Evolutionary conservation across 1,140 invertebrate species (phyloP).

Genomic region (Drosophila sp.): DNA sequence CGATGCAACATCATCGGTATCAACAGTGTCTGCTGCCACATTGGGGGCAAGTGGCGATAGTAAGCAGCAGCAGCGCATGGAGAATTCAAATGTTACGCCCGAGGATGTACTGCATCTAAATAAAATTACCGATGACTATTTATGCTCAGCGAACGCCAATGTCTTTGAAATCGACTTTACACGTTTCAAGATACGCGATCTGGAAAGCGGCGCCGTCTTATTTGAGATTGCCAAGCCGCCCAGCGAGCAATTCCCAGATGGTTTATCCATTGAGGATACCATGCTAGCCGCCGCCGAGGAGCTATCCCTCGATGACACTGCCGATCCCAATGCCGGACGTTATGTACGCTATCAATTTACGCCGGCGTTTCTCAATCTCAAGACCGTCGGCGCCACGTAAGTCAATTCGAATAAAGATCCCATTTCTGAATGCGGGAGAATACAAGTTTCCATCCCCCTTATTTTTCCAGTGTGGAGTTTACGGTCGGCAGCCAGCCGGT

Average conservation of each 20-base stretch:
- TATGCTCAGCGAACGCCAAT: slow-evolving; percentile 97
- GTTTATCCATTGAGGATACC: slow-evolving; percentile 86
- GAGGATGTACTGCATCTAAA: slow-evolving; percentile 88
- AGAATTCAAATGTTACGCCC: slow-evolving; percentile 85
- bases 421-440: too few species aligned
- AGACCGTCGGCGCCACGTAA: slow-evolving; percentile 97
- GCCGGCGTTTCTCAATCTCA: slow-evolving; percentile 96
- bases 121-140: slow-evolving; percentile 90
- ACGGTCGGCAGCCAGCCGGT: slow-evolving; percentile 96
- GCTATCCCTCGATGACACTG: slow-evolving; percentile 82
- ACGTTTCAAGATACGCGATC: slow-evolving; percentile 97
- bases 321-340: slow-evolving; percentile 95
- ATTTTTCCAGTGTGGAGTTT: slow-evolving; percentile 95
- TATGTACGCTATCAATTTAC: slow-evolving; percentile 99
- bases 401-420: not conserved
- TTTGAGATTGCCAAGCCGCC: slow-evolving; percentile 99
- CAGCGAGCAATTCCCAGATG: slow-evolving; percentile 86
- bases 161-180: slow-evolving; percentile 99
- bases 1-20: not conserved
- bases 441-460: not conserved
- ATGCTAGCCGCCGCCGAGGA: slow-evolving; percentile 87
- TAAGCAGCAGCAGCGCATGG: slow-evolving; percentile 1
- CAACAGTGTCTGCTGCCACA: not conserved
- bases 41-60: not conserved
- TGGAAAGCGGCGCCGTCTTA: slow-evolving; percentile 95